Evolutionary conservation across 1,140 invertebrate species (phyloP).

Genomic region (Drosophila guanche): DNA sequence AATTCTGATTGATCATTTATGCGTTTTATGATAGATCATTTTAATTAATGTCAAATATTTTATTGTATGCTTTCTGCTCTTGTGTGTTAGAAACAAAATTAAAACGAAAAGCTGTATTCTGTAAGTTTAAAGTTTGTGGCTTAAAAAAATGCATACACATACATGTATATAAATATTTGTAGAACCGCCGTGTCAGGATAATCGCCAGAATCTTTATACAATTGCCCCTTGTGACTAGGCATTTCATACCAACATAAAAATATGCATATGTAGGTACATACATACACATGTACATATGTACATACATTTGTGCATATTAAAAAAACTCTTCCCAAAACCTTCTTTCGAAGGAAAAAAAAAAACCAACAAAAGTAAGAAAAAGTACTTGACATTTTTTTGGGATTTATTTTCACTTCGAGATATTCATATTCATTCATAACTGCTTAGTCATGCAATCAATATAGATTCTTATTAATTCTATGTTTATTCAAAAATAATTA

Average conservation of each 20-base stretch:
- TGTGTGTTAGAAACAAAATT: too few relatives aligned
- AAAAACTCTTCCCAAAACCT: slow-evolving; percentile 13
- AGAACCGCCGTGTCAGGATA: too few relatives aligned
- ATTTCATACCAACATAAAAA: neutral
- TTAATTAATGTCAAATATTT: too few relatives aligned
- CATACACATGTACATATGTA: slow-evolving; percentile 9
- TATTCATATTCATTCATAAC: slow-evolving; percentile 17
- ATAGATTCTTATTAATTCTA: slow-evolving; percentile 39
- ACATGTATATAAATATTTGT: too few relatives aligned
- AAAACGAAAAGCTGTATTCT: too few relatives aligned
- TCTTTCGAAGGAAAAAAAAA: slow-evolving; percentile 14
- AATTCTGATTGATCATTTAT: too few relatives aligned
- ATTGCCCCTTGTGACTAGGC: too few relatives aligned
- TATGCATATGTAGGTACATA: slow-evolving; percentile 11
- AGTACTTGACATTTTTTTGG: slow-evolving; percentile 15
- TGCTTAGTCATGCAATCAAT: slow-evolving; percentile 44
- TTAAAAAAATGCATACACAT: too few relatives aligned
- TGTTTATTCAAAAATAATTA: slow-evolving; percentile 23
- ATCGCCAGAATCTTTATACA: too few relatives aligned
- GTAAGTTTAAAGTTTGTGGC: too few relatives aligned
- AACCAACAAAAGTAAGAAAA: slow-evolving; percentile 10
- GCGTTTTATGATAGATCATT: too few relatives aligned
- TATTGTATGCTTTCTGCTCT: too few relatives aligned
- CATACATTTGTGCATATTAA: slow-evolving; percentile 7
- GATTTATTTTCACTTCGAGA: slow-evolving; percentile 26